A percentile compares a stretch with the other conserved stretches of the same genome.
phyloP scores from a whole-genome alignment of 53 echinoderm and acorn worm species.

The Mesocentrotus franciscanus region DNA sequence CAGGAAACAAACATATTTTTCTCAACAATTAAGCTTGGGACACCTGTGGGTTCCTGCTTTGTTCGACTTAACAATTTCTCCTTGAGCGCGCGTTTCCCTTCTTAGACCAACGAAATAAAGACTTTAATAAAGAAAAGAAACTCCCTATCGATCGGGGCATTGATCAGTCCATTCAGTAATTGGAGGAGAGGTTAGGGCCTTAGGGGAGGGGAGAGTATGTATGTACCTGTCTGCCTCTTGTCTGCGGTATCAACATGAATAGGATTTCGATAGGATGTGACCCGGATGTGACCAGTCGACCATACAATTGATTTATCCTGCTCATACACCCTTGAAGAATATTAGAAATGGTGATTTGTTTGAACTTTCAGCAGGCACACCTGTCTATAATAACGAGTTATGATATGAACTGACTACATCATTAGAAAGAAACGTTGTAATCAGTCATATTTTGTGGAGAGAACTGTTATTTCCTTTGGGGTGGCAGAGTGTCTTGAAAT shows the following conservation, averaged over 20 bases:
- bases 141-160: neutral
- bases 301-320: neutral
- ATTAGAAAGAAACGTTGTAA: too few species aligned
- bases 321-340: neutral
- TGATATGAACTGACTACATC: too few species aligned
- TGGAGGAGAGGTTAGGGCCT: neutral
- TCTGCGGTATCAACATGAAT: neutral
- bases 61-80: neutral
- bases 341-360: too few species aligned
- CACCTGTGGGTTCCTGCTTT: neutral
- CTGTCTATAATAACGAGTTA: neutral
- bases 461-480: too few species aligned
- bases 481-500: too few species aligned
- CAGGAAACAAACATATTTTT: neutral
- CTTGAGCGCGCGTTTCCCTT: too few species aligned
- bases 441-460: too few species aligned
- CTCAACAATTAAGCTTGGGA: neutral
- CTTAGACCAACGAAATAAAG: neutral
- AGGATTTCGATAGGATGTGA: constrained; percentile 24
- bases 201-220: neutral
- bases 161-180: neutral
- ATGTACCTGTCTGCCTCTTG: neutral
- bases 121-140: neutral
- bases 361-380: neutral
- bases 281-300: neutral